These are phyloP conservation scores for Anomalospiza imberbis DNA, from an alignment of 2,797 vertebrate species.

Conservation along the genomic window DNA sequence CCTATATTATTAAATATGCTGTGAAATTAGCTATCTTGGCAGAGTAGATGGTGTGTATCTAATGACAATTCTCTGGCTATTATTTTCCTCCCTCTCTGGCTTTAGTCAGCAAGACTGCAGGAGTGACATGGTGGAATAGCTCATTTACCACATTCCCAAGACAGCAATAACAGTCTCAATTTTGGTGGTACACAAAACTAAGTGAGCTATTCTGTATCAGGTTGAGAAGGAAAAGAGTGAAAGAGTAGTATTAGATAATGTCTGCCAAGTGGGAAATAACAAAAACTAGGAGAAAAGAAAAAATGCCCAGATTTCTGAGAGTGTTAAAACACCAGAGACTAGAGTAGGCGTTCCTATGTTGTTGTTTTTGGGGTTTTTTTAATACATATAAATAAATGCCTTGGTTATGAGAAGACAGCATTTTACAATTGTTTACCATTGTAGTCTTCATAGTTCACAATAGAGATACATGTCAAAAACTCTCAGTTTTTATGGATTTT, in stretches of 20 bases:
- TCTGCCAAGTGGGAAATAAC: neutral
- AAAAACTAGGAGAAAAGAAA: neutral
- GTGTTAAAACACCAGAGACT: neutral
- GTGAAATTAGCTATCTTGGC: constrained; percentile 16
- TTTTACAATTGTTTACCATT: neutral
- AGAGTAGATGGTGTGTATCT: constrained; percentile 24
- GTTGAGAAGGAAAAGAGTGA: neutral
- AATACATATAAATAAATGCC: neutral
- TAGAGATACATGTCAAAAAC: neutral
- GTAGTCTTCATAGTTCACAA: neutral
- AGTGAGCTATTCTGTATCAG: neutral
- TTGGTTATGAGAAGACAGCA: neutral
- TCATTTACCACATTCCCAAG: neutral
- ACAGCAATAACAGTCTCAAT: neutral
- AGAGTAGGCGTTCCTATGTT: neutral
- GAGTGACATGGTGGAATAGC: neutral
- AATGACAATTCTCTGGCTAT: constrained; percentile 34
- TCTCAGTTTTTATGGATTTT: neutral
- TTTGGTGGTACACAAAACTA: neutral
- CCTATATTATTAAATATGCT: neutral
- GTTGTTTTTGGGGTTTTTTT: neutral
- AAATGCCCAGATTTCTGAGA: neutral
- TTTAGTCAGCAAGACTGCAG: neutral
- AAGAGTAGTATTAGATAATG: neutral
- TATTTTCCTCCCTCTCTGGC: constrained; percentile 6